Percentiles rank a stretch among this genome's conserved stretches.
phyloP scores from a whole-genome alignment of 2,888 invertebrate genomes.

The Iphiclides podalirius region DNA sequence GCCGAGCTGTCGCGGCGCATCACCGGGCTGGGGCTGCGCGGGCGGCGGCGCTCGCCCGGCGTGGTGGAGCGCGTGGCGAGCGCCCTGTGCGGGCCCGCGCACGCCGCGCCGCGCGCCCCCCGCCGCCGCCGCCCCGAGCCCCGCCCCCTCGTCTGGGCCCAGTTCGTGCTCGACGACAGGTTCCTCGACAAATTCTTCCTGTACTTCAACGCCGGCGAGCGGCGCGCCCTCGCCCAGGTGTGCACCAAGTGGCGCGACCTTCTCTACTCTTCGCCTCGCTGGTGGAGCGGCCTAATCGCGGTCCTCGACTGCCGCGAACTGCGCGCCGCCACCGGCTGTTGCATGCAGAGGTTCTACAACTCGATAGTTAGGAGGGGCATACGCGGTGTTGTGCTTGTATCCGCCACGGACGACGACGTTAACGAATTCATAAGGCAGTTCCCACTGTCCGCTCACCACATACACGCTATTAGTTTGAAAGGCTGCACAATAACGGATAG shows the following conservation, averaged over 20 bases:
- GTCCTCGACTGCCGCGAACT: slow-evolving; percentile 92
- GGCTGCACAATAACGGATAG: slow-evolving; percentile 95
- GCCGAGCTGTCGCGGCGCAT: slow-evolving; percentile 94
- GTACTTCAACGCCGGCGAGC: slow-evolving; percentile 89
- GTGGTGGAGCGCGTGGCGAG: slow-evolving; percentile 94
- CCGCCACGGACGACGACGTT: slow-evolving; percentile 94
- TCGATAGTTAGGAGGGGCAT: slow-evolving; percentile 92
- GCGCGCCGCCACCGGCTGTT: slow-evolving; percentile 78
- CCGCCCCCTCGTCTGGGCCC: slow-evolving; percentile 83
- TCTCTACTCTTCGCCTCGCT: slow-evolving; percentile 91
- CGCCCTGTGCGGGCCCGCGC: slow-evolving; percentile 88
- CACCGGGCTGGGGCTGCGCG: slow-evolving; percentile 88
- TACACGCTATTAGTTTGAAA: slow-evolving; percentile 91
- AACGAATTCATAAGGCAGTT: slow-evolving; percentile 92
- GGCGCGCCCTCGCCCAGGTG: slow-evolving; percentile 89
- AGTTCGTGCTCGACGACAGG: slow-evolving; percentile 90
- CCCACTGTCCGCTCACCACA: slow-evolving; percentile 89
- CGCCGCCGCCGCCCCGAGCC: slow-evolving; percentile 75
- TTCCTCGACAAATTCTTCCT: slow-evolving; percentile 92
- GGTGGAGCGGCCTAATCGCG: slow-evolving; percentile 92
- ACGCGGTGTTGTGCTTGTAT: slow-evolving; percentile 90
- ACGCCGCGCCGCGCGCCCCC: slow-evolving; percentile 52
- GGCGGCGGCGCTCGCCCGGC: slow-evolving; percentile 79
- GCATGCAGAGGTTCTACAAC: slow-evolving; percentile 84
- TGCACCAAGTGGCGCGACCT: slow-evolving; percentile 94